Base-by-base conservation (phyloP, 2,888 invertebrate species). In the Mythimna ferrago region DNA sequence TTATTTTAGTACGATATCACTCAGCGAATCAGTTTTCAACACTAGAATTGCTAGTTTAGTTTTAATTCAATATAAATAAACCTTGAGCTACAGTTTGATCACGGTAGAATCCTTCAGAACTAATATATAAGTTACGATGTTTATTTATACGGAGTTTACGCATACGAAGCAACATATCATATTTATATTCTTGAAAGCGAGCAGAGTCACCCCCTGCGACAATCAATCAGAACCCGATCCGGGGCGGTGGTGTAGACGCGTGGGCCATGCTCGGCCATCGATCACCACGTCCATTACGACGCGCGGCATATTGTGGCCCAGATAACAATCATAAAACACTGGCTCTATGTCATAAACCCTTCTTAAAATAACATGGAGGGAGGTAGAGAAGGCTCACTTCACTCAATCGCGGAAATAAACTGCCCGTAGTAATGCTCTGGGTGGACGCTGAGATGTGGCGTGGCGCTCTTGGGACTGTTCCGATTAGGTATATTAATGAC, bases 241-340 rank as follows among this genome's bases (percentile, higher is more conserved):
- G 58, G 77, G 38, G 21, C 51, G 67, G 35, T 19, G 71, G 58
- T 53, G 71, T 57, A 66, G 53, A 75, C 74, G 64, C 38, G 71
- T 7, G 64, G 64, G 63, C 78, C 61, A 51, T 48, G 68, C 56
- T 48, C 60, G 69, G 66, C 84, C 60, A 86, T 86, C 87, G 75
- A 83, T 87, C 85, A 86, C 65, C 21, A 21, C 48, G 60, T 72
- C 75, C 87, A 76, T 73, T 75, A 83, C 73, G 77, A 78, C 74
- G 21, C 64, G 64, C 77, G 71, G 76, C 86, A 86, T 86, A 86
- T 86, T 80, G 84, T 69, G 73, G 73, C 72, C 51, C 83, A 60
- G 83, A 85, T 73, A 85, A 81, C 86, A 80, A 86, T 87, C 86
- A 84, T 82, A 87, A 79, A 86, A 87, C 84, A 80, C 82, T 67